Evolutionary conservation across 1,140 invertebrate species (phyloP), one percentile per base, ranked within the genome.

Genomic region (Bradynema listronoti): DNA sequence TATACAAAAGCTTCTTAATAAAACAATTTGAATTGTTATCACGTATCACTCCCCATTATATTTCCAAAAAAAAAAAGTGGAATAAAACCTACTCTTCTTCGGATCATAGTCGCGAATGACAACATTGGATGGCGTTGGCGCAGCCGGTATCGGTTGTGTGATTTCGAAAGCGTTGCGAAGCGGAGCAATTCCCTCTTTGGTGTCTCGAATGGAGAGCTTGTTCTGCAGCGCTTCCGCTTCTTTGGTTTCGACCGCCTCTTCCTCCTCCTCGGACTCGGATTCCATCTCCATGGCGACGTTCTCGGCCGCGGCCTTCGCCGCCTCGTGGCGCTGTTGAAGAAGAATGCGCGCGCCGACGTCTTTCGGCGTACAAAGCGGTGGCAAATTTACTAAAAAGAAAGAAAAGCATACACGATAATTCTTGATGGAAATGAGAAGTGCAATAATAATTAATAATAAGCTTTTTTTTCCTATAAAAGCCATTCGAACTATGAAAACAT

Each of bases 51-150:
- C n/a, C n/a, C n/a, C n/a, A n/a, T n/a, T n/a, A n/a, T n/a, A 3
- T 43, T 39, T 39, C 11, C 11, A 39, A 39, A 43, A 3, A 43
- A 43, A 6, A 43, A 58, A 0, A 2, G 54, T 6, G 36, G 49
- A 56, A 6, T n/a, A 27, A 59, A 42, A 25, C 24, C 42, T 24
- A 43, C 39, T 24, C 41, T 65, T 71, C 75, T 87, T 81, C 0
- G 94, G 94, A 85, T 99, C 89, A 77, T 98, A 99, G 55, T 86
- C 85, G 78, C 91, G 90, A 54, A 99, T 90, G 32, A 98, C 84
- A 41, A 97, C 91, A 75, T 92, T 90, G 75, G 93, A 91, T 25
- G 89, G 80, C 29, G 78, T 78, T 1, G 83, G 88, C 0, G 88
- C 86, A 9, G 90, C 86, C 32, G 74, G 78, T 19, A 60, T 61